Base-by-base conservation (phyloP, 1,140 invertebrate genomes). In the Samia ricini region DNA sequence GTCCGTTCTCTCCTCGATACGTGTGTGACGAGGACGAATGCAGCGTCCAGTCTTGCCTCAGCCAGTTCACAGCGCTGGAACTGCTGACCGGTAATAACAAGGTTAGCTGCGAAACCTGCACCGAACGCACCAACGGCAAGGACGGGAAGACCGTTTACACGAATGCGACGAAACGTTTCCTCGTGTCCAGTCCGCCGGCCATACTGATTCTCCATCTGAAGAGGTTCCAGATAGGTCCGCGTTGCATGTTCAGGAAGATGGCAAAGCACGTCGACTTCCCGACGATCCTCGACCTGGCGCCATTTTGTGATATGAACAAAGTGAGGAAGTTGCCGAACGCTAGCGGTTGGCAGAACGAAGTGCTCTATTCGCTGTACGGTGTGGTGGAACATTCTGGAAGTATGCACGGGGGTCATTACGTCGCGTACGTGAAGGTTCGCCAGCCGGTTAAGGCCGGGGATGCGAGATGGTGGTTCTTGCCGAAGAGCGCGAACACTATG, bases 171-270 rank as follows among this genome's bases (percentile, higher is more conserved):
- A 99, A 99, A 85, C 96, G 98, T 80, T 95, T 99, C 79, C 91
- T 99, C 1, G 95, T 99, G 12, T 96, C 95, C 61, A 94, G 93
- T 76, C 97, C 98, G 24, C 99, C 99, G 2, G 95, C 97, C 4
- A 94, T 99, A 62, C 92, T 99, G 0, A 99, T 99, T 26, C 88
- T 99, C 19, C 98, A 99, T 83, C 88, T 99, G 52, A 99, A 99
- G 89, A 88, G 99, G 26, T 97, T 97, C 85, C 95, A 97, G 65
- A 73, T 91, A 10, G 92, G 92, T 0, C 90, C 90, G 4, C 81
- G 92, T 3, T 92, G 91, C 77, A 90, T 92, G 79, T 92, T 93
- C 68, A 76, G 92, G 2, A 99, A 99, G 93, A 93, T 98, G 51
- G 93, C 94, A 12, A 95, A 95, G 55, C 94, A 95, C 75, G 97